phyloP scores from a whole-genome alignment of 2,113 vertebrate species.

The Hippocampus comes region DNA sequence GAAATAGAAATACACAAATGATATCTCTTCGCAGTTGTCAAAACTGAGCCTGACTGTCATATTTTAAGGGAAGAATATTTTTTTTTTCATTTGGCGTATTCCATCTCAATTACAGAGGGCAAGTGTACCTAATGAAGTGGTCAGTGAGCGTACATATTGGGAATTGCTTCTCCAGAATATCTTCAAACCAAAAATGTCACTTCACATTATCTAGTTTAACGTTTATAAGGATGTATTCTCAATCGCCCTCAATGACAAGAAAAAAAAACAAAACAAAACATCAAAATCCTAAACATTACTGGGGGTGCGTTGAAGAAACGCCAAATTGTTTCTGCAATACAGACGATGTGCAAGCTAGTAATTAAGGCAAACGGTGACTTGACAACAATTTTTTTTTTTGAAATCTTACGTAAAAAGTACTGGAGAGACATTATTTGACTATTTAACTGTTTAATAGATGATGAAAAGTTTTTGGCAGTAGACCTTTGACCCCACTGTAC shows the following conservation, averaged over 20 bases:
- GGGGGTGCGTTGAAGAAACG: slow-evolving; percentile 5
- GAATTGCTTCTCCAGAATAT: neutral
- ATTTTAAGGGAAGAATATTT: neutral
- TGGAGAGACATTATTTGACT: slow-evolving; percentile 14
- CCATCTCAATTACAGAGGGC: neutral
- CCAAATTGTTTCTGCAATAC: slow-evolving; percentile 26
- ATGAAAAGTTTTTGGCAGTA: slow-evolving; percentile 63
- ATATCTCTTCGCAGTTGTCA: neutral
- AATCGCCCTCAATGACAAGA: neutral
- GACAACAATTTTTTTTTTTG: slow-evolving; percentile 14
- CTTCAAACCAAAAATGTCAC: neutral
- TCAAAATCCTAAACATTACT: slow-evolving; percentile 12
- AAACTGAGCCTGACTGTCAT: neutral
- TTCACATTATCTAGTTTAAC: neutral
- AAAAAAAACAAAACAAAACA: neutral
- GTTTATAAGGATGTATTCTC: neutral
- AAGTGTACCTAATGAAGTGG: neutral
- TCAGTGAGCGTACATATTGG: neutral
- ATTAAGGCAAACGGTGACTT: slow-evolving; percentile 66
- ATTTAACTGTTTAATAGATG: slow-evolving; percentile 51
- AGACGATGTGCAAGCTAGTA: slow-evolving; percentile 42
- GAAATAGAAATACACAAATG: neutral
- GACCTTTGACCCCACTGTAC: slow-evolving; percentile 55
- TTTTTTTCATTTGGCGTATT: neutral
- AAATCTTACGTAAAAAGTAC: slow-evolving; percentile 9